phyloP scores from a whole-genome alignment of 2,113 vertebrate genomes.

The Muscicapa adusta region DNA sequence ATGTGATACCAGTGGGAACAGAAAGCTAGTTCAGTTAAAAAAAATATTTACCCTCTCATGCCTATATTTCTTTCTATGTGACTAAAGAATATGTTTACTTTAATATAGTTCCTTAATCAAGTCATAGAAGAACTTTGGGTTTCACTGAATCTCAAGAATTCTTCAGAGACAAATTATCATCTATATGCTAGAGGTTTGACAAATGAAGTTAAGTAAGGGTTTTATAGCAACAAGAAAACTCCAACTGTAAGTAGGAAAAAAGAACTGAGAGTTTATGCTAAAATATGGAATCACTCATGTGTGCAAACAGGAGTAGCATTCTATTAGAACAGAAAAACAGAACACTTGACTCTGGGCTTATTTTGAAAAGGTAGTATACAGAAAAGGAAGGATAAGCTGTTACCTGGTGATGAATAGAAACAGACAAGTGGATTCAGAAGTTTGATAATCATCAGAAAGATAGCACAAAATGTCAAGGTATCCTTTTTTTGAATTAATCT shows the following conservation, averaged over 20 bases:
- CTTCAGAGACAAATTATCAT: neutral
- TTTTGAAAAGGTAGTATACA: neutral
- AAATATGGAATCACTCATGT: neutral
- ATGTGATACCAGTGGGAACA: neutral
- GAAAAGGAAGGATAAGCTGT: neutral
- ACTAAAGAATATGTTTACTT: neutral
- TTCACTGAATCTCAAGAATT: neutral
- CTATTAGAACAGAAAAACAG: neutral
- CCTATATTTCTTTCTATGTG: neutral
- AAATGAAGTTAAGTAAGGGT: neutral
- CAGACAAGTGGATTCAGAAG: neutral
- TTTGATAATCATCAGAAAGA: neutral
- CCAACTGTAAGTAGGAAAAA: neutral
- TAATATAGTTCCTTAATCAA: neutral
- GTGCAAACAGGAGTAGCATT: neutral
- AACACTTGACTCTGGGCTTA: neutral
- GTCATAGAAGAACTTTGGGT: neutral
- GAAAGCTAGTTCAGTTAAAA: neutral
- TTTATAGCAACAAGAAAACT: neutral
- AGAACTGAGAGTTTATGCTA: neutral
- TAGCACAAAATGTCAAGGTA: neutral
- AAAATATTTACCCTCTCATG: fast-evolving
- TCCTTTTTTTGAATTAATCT: neutral
- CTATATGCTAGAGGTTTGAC: neutral
- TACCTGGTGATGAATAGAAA: neutral